Evolutionary conservation across 2,888 invertebrate genomes (phyloP), one percentile per base, ranked within the genome.

Genomic region (Drosophila hamatofila): DNA sequence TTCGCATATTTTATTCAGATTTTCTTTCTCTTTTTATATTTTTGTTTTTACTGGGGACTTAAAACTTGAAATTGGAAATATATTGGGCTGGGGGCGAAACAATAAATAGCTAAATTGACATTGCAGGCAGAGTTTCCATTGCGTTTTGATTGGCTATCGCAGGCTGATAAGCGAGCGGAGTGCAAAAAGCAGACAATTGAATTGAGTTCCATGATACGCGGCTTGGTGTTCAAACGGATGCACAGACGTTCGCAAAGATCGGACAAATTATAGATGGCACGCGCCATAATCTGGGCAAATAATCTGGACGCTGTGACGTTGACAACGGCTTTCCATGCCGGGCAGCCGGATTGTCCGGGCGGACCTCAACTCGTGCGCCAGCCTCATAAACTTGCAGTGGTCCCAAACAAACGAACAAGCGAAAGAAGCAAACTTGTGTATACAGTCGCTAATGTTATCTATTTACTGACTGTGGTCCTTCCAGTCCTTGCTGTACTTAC

Each of bases 51-150:
- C n/a, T n/a, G n/a, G 79, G 79, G 81, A 78, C 70, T 85, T 73
- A 70, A 73, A 84, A 86, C 75, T 85, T 80, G 58, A 62, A 81
- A 83, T 84, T 83, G 88, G 55, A 73, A 87, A 75, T 73, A 69
- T 57, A 69, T 64, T 67, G 42, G 21, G 12, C 51, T 21, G 44
- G 49, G 49, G 30, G 44, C 52, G 35, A 75, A 79, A 66, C 63
- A 75, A 78, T 66, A 72, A 81, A 80, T 68, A 74, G 77, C 74
- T 68, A 66, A 75, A 73, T 78, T 75, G 51, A 42, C 63, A 71
- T 62, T 70, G 61, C 56, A 46, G 48, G 44, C 65, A 56, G 49
- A 54, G 59, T 61, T 75, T 78, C 71, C 79, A 84, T 70, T 83
- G 74, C 56, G 54, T 62, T 77, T 70, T 78, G 82, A 81, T 82